phyloP scores from a whole-genome alignment of 2,888 invertebrate genomes.

The Tetheella fluctuosa region DNA sequence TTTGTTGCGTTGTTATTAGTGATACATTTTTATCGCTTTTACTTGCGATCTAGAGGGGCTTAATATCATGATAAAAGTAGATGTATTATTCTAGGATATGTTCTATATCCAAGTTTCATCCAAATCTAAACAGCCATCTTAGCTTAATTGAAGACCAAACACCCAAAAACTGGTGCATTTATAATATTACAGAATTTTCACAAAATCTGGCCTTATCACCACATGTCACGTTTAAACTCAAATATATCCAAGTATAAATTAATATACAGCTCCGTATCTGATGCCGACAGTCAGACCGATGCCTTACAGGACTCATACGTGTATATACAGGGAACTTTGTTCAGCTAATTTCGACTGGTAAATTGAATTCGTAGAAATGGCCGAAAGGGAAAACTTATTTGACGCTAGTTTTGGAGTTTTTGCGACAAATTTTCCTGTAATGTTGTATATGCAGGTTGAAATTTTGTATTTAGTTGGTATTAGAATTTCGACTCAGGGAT shows the following conservation, averaged over 20 bases:
- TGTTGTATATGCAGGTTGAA: not conserved
- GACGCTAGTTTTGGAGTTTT: slow-evolving; percentile 10
- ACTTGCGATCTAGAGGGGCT: too few relatives aligned
- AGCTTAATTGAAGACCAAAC: too few relatives aligned
- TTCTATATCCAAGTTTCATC: too few relatives aligned
- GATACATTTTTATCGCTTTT: too few relatives aligned
- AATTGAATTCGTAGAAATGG: slow-evolving; percentile 52
- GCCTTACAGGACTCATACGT: slow-evolving; percentile 42
- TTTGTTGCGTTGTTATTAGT: too few relatives aligned
- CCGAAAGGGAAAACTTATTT: slow-evolving; percentile 10
- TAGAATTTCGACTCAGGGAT: not conserved
- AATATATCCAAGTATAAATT: too few relatives aligned
- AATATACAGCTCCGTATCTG: not conserved
- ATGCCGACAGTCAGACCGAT: slow-evolving; percentile 18
- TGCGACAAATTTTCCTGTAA: not conserved
- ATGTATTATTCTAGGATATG: too few relatives aligned
- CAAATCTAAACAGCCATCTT: too few relatives aligned
- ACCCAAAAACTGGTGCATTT: too few relatives aligned
- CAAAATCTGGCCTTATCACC: too few relatives aligned
- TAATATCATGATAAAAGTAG: too few relatives aligned
- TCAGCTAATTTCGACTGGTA: slow-evolving; percentile 48
- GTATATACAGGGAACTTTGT: slow-evolving; percentile 35
- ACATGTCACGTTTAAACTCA: not conserved
- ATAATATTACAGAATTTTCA: too few relatives aligned
- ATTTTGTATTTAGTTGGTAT: not conserved